Base-by-base conservation (phyloP, 2,888 invertebrate genomes). In the Diarsia rubi region DNA sequence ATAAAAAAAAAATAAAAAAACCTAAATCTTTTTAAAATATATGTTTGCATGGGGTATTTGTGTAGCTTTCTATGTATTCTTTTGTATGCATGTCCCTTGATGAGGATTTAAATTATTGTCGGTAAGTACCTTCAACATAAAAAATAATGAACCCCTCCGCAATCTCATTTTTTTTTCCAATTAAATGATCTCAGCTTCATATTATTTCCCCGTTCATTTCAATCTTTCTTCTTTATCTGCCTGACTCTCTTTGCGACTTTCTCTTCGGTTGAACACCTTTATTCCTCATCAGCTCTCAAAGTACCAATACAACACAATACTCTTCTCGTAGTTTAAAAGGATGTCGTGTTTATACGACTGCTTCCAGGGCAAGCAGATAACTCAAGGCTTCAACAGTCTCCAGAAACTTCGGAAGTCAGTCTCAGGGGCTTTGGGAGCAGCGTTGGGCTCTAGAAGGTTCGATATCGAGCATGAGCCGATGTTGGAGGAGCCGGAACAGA, bases 391-490 rank as follows among this genome's bases (percentile, higher is more conserved):
- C 92, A 97, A 97, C 92, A 97, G 97, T 79, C 93, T 98, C 9
- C 98, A 98, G 91, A 98, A 98, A 92, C 94, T 98, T 16, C 97
- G 97, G 86, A 97, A 98, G 82, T 98, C 98, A 0, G 97, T 98
- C 0, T 97, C 98, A 0, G 98, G 98, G 0, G 97, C 97, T 21
- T 89, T 97, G 31, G 96, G 96, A 5, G 95, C 95, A 0, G 97
- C 96, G 0, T 88, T 97, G 11, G 97, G 97, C 3, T 94, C 97
- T 11, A 93, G 96, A 78, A 93, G 95, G 71, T 94, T 96, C 77
- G 97, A 97, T 59, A 74, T 95, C 52, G 97, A 97, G 68, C 97
- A 97, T 78, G 96, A 96, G 83, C 95, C 95, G 0, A 96, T 95
- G 93, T 86, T 95, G n/a, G 95, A 96, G 75, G 96, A 96, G 81